phyloP scores from a whole-genome alignment of 1,140 invertebrate species.

The Aricia agestis region DNA sequence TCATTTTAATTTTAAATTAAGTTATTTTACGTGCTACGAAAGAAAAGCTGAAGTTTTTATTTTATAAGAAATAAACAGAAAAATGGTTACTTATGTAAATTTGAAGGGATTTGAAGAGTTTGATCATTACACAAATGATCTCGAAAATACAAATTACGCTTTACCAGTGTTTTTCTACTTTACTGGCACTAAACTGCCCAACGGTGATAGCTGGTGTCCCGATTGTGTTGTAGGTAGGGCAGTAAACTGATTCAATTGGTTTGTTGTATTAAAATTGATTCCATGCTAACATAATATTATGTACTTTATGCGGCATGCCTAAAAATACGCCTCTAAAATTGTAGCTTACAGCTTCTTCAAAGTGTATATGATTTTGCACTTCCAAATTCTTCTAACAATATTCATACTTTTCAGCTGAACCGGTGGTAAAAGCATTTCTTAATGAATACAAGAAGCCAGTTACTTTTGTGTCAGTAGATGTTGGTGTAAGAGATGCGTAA shows the following conservation, averaged over 20 bases:
- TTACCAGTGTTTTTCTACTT: conserved; percentile 79
- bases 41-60: too few species aligned
- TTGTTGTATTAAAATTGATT: too few species aligned
- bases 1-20: too few species aligned
- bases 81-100: conserved; percentile 44
- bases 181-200: conserved; percentile 80
- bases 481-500: conserved; percentile 82
- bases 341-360: too few species aligned
- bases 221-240: conserved; percentile 82
- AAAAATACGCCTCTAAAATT: too few species aligned
- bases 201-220: conserved; percentile 84
- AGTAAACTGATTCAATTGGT: too few species aligned
- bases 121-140: conserved; percentile 45
- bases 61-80: neutral
- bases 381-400: neutral
- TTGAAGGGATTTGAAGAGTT: conserved; percentile 61
- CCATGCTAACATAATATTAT: too few species aligned
- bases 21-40: too few species aligned
- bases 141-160: conserved; percentile 40
- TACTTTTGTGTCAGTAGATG: conserved; percentile 82
- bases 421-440: conserved; percentile 80
- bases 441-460: conserved; percentile 74
- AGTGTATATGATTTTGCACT: neutral
- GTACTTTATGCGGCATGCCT: too few species aligned
- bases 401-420: conserved; percentile 55